Evolutionary conservation across 2,797 vertebrate species (phyloP), one percentile per base, ranked within the genome.

Genomic region (Lepus oiostolus): DNA sequence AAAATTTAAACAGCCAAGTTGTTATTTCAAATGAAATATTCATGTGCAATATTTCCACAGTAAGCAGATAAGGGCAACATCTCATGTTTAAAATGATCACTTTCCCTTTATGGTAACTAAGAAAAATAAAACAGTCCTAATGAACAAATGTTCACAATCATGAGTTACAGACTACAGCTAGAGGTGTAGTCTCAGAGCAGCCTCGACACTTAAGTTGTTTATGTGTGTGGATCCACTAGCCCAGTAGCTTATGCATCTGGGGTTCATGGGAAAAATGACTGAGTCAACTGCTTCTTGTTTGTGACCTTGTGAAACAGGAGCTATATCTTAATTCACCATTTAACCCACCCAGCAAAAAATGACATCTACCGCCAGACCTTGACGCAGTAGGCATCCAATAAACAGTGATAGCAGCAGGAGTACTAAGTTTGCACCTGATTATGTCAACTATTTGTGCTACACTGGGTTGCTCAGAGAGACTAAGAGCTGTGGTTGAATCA

Each of bases 61-160:
- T 54, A 54, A 68, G 85, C 38, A 91, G 68, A 71, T 11, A 38
- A 88, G 42, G 70, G 28, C 1, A 26, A 32, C 12, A 32, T 47
- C 83, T 70, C 62, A n/a, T 54, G 28, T 82, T 90, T 84, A 85
- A 81, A 85, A 42, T 58, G 32, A 72, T 47, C 62, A 32, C 67
- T 90, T 32, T 77, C 14, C 6, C 60, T 24, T 67, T 74, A 67
- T 65, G 24, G 35, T 26, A 68, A 85, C 11, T 42, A n/a, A 62
- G 62, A 79, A 81, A 72, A 86, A 65, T 68, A 17, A 81, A 88
- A 35, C 35, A 28, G n/a, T 8, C 60, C 50, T 62, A 24, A 32
- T 4, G 42, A 84, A 58, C 22, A 22, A 17, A 65, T 5, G 10
- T 62, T 67, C 85, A 74, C 24, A 85, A 77, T 32, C 13, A 50